These are phyloP conservation scores for Micrastur ruficollis DNA, from an alignment of 2,797 vertebrate species.

Conservation along the genomic window DNA sequence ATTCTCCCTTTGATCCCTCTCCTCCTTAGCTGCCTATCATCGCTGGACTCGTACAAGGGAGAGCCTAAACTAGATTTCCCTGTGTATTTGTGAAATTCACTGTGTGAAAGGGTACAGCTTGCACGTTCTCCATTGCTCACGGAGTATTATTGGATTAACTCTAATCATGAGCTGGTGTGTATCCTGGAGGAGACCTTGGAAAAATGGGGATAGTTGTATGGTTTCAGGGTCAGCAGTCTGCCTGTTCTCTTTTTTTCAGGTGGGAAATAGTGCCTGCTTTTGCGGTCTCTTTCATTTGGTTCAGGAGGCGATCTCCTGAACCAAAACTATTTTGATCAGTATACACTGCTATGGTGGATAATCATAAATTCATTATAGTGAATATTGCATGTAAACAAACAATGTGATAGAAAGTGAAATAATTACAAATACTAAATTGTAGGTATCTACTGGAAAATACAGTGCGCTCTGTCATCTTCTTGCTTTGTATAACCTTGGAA, in stretches of 20 bases:
- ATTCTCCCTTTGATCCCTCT: not conserved
- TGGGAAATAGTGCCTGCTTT: not conserved
- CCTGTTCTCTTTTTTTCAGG: not conserved
- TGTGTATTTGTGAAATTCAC: not conserved
- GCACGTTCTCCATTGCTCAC: not conserved
- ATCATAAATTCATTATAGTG: not conserved
- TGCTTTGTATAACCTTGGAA: not conserved
- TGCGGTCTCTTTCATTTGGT: not conserved
- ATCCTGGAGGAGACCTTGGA: not conserved
- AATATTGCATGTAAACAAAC: not conserved
- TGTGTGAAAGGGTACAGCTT: not conserved
- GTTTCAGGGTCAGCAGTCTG: not conserved
- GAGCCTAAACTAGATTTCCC: not conserved
- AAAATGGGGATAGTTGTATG: not conserved
- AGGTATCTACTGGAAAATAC: not conserved
- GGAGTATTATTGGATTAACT: not conserved
- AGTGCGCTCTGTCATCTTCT: not conserved
- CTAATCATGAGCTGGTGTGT: not conserved
- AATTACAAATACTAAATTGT: not conserved
- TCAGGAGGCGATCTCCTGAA: not conserved
- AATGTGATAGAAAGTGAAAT: not conserved
- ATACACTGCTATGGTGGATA: not conserved
- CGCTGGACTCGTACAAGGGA: not conserved
- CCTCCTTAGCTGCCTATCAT: not conserved
- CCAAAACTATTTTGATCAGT: not conserved